Conservation (phyloP, 2,797 vertebrate species). For the Ceryle rudis region DNA sequence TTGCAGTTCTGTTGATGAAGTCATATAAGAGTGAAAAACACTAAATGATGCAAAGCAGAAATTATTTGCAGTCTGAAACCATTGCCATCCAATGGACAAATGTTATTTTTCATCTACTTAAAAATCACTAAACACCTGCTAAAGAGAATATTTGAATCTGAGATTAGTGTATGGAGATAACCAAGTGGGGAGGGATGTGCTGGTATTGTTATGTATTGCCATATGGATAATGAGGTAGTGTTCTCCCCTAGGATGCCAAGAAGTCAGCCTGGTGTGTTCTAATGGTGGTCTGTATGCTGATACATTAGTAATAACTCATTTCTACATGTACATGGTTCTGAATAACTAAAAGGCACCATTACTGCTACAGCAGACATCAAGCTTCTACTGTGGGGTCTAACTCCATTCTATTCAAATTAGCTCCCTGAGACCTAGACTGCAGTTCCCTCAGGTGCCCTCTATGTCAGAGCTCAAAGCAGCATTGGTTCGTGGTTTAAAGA, state of each 20-base stretch:
- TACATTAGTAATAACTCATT: not conserved
- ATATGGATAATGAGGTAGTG: not conserved
- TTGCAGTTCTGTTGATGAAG: not conserved
- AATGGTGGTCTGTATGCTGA: not conserved
- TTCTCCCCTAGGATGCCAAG: not conserved
- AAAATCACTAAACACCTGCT: not conserved
- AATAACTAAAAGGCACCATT: not conserved
- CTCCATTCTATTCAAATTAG: not conserved
- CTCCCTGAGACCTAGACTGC: not conserved
- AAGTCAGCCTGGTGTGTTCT: not conserved
- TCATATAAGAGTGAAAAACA: not conserved
- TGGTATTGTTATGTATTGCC: not conserved
- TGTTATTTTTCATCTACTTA: not conserved
- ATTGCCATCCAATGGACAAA: not conserved
- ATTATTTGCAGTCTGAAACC: not conserved
- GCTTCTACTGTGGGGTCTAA: not conserved
- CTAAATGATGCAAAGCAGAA: not conserved
- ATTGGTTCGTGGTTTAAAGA: not conserved
- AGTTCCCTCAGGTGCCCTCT: not conserved
- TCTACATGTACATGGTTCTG: accelerated
- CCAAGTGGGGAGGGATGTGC: accelerated
- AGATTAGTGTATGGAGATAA: not conserved
- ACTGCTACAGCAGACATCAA: not conserved
- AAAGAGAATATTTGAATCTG: not conserved
- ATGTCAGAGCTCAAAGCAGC: not conserved